A percentile compares a stretch with the other conserved stretches of the same genome.
These are phyloP conservation scores for Plumapathes pennacea DNA, from an alignment of 92 coral and sea anemone genomes.

Conservation along the genomic window DNA sequence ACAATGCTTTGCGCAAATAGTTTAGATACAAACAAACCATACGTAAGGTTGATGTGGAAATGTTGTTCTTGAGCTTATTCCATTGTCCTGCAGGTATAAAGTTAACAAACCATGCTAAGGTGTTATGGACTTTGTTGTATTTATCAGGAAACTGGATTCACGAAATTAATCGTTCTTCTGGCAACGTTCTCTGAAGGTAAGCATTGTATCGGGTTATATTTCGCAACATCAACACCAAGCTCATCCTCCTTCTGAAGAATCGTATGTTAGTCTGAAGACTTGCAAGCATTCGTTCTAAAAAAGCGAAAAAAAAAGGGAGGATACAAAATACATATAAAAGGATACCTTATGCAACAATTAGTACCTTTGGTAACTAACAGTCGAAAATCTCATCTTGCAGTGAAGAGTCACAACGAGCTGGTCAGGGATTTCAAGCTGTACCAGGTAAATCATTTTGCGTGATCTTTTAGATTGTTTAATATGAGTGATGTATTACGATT, in stretches of 20 bases:
- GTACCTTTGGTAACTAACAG: not conserved
- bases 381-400: conserved; percentile 40
- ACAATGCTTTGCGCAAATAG: too few species aligned
- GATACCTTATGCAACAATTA: not conserved
- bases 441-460: conserved; percentile 48
- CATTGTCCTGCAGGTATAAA: too few species aligned
- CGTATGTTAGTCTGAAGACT: too few species aligned
- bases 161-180: conserved; percentile 75
- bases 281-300: too few species aligned
- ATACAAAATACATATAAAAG: not conserved
- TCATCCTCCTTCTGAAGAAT: too few species aligned
- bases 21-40: too few species aligned
- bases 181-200: conserved; percentile 97
- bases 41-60: too few species aligned
- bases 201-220: too few species aligned
- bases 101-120: too few species aligned
- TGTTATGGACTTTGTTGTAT: not conserved
- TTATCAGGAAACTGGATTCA: conserved; percentile 91
- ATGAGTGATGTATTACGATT: too few species aligned
- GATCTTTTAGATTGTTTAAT: not conserved
- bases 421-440: conserved; percentile 81
- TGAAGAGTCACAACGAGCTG: conserved; percentile 84
- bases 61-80: too few species aligned
- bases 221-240: too few species aligned
- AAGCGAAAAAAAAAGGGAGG: not conserved